Percentiles rank a stretch among this genome's conserved stretches.
Evolutionary conservation across 1,140 invertebrate genomes (phyloP).

Genomic region (Mamestra configurata): DNA sequence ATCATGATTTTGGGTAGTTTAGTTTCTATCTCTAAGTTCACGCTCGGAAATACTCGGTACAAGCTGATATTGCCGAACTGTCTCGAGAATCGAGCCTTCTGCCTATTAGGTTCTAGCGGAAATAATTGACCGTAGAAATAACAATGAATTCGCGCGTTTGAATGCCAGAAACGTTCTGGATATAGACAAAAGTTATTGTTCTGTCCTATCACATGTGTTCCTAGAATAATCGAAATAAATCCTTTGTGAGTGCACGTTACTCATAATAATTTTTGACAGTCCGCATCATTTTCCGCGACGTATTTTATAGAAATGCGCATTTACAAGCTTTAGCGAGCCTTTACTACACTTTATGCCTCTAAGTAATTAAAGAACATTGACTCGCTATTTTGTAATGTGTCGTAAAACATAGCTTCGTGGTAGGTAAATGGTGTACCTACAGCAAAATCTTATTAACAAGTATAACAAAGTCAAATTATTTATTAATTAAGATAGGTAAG

Average conservation of each 20-base stretch:
- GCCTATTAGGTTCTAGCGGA: not conserved
- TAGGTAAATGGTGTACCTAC: too few species aligned
- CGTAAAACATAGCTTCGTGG: not conserved
- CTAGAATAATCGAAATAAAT: slow-evolving; percentile 45
- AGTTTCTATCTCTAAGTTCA: slow-evolving; percentile 20
- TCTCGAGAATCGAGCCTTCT: not conserved
- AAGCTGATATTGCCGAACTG: not conserved
- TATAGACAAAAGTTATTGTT: slow-evolving; percentile 40
- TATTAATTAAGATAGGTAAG: too few species aligned
- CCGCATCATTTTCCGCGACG: slow-evolving; percentile 29
- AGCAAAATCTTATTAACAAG: too few species aligned
- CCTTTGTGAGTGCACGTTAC: slow-evolving; percentile 34
- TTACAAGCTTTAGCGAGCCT: not conserved
- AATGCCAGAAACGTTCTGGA: slow-evolving; percentile 17
- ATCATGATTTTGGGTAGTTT: slow-evolving; percentile 38
- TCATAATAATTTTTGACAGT: slow-evolving; percentile 44
- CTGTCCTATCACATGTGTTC: slow-evolving; percentile 34
- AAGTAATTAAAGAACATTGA: slow-evolving; percentile 16
- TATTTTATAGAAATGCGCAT: slow-evolving; percentile 43
- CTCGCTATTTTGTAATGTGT: not conserved
- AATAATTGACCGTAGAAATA: slow-evolving; percentile 14
- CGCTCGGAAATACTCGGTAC: not conserved
- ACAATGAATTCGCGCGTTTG: slow-evolving; percentile 23
- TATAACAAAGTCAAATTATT: too few species aligned
- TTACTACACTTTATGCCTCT: not conserved